Percentiles rank a stretch among this genome's conserved stretches.
Conservation (phyloP, 2,113 vertebrate species). For the Myotis davidii region DNA sequence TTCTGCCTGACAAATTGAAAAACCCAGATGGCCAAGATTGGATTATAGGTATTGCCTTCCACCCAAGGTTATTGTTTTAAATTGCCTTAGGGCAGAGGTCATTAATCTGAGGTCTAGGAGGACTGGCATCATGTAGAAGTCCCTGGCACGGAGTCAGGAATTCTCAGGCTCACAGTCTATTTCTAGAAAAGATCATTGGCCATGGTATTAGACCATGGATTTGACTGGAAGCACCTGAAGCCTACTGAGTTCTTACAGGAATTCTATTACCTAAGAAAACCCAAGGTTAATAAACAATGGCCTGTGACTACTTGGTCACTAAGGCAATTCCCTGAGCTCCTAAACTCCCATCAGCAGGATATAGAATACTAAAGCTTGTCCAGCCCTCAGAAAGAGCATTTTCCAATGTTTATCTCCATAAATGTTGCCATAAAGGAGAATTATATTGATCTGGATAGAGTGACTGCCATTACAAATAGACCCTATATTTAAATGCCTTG, state of each 20-base stretch:
- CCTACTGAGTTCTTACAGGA: slow-evolving; percentile 63
- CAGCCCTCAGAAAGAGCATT: not conserved
- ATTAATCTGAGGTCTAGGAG: slow-evolving; percentile 73
- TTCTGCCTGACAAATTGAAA: slow-evolving; percentile 66
- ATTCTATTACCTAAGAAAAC: slow-evolving; percentile 75
- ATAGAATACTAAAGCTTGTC: not conserved
- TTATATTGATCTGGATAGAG: not conserved
- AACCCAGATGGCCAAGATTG: slow-evolving; percentile 64
- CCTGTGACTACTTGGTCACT: not conserved
- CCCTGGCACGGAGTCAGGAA: slow-evolving; percentile 68
- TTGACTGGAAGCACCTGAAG: slow-evolving; percentile 75
- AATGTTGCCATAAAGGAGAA: not conserved
- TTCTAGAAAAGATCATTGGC: slow-evolving; percentile 73
- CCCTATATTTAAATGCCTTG: not conserved
- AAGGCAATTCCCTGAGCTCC: slow-evolving; percentile 34
- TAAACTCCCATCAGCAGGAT: slow-evolving; percentile 8
- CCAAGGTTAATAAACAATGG: slow-evolving; percentile 75
- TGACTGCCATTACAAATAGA: not conserved
- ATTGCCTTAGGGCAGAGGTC: slow-evolving; percentile 70
- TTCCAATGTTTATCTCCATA: not conserved
- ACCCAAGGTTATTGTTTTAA: slow-evolving; percentile 76
- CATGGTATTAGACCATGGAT: slow-evolving; percentile 63
- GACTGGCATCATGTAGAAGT: slow-evolving; percentile 38
- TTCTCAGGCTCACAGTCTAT: slow-evolving; percentile 75
- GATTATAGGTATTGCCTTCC: slow-evolving; percentile 72